Evolutionary conservation across 2,797 vertebrate species (phyloP), one percentile per base, ranked within the genome.

Genomic region (Oryzias sinensis): DNA sequence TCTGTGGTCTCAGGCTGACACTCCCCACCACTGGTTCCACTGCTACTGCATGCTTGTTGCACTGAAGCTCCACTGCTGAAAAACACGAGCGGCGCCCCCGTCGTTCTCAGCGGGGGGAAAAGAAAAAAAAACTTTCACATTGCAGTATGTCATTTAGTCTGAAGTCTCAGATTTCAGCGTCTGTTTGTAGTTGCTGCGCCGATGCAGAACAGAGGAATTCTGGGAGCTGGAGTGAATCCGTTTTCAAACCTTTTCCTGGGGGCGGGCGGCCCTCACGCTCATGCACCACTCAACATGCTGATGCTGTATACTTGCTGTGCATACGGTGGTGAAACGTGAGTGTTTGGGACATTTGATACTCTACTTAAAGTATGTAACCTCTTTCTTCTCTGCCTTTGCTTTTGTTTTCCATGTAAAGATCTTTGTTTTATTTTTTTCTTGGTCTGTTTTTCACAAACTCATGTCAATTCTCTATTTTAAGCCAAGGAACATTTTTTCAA

Each of bases 401-500:
- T 86, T 72, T 84, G 53, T 82, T 72, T 80, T 83, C 53, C 51
- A 48, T 79, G 73, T 64, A 67, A 61, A 60, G 62, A 56, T 42
- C 42, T 45, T 67, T 53, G 37, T 50, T 37, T 71, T 48, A 0
- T 54, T 20, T 13, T 6, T 65, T 62, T 14, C 0, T 18, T 18
- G 18, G 18, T 18, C 18, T 18, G 18, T 18, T 13, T 85, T 78
- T 68, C 59, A 68, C 59, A 63, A 68, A 70, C 69, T 76, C 62
- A 68, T 63, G 62, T 73, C 82, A 58, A 75, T 57, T 73, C 83
- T 81, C 76, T 77, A 58, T 80, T 77, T 74, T 58, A 17, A 84
- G 86, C 87, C 89, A 90, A 90, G 88, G 89, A 90, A 70, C 70
- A 74, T 66, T 52, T 48, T 25, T 77, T 71, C 15, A 75, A 74